Percentiles rank a stretch among this genome's conserved stretches.
Conservation (phyloP, 2,113 vertebrate genomes). For the Leptosomus discolor region DNA sequence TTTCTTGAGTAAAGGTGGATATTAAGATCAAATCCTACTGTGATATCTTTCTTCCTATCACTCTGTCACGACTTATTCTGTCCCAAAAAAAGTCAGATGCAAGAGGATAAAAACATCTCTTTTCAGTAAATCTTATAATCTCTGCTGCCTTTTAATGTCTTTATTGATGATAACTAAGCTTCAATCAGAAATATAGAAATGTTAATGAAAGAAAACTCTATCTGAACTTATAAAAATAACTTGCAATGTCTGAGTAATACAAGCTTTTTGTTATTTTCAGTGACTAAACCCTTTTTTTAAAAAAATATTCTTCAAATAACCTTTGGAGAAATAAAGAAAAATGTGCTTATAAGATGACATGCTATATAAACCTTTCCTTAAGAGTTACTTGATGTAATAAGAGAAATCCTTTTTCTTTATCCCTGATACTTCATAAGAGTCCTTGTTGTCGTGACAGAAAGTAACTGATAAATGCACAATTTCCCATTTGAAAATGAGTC, state of each 20-base stretch:
- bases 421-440: not conserved
- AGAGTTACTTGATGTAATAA: not conserved
- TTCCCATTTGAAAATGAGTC: not conserved
- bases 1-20: not conserved
- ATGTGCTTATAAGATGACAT: not conserved
- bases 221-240: not conserved
- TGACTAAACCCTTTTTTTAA: fast-evolving
- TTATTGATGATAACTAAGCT: not conserved
- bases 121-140: not conserved
- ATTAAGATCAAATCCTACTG: not conserved
- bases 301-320: not conserved
- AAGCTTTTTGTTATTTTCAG: not conserved
- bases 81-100: not conserved
- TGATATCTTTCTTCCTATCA: not conserved
- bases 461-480: not conserved
- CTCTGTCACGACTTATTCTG: not conserved
- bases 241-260: not conserved
- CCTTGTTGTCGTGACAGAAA: not conserved
- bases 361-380: not conserved
- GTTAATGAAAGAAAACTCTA: not conserved
- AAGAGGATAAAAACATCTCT: not conserved
- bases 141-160: not conserved
- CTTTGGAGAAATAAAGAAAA: not conserved
- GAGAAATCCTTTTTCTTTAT: not conserved
- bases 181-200: not conserved